Evolutionary conservation across 2,888 invertebrate genomes (phyloP).

Genomic region (Rhagonycha fulva): DNA sequence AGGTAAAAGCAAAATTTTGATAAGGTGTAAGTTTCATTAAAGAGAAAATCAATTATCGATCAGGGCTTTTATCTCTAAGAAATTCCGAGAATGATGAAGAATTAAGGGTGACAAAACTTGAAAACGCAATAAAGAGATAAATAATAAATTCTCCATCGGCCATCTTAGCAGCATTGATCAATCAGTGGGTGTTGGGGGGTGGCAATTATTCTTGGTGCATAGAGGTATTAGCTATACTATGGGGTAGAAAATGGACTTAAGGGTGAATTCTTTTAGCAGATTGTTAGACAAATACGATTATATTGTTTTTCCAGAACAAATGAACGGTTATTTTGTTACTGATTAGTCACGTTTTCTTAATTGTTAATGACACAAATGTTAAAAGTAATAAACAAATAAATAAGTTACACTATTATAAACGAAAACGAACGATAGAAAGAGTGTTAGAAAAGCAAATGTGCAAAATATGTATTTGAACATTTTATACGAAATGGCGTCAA

Average conservation of each 20-base stretch:
- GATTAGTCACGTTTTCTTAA: conserved; percentile 1
- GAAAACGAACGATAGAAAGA: neutral
- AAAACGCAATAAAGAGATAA: conserved; percentile 44
- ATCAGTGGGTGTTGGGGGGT: conserved; percentile 35
- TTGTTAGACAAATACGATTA: conserved; percentile 15
- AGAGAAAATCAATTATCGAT: neutral
- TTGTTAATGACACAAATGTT: neutral
- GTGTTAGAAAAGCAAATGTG: neutral
- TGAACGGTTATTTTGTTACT: neutral
- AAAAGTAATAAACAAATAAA: neutral
- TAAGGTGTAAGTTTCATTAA: neutral
- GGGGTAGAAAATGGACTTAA: conserved; percentile 23
- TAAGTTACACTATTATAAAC: neutral
- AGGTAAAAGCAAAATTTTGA: neutral
- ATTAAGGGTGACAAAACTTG: conserved; percentile 39
- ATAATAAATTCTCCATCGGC: conserved; percentile 48
- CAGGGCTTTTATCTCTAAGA: conserved; percentile 6
- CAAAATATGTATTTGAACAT: neutral
- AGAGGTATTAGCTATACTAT: conserved; percentile 23
- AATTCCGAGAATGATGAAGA: conserved; percentile 20
- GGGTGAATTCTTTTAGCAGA: conserved; percentile 12
- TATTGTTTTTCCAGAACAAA: conserved; percentile 11
- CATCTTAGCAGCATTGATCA: conserved; percentile 46
- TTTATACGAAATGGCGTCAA: neutral
- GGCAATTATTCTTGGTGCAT: conserved; percentile 35